These are phyloP conservation scores for Rhynchophorus ferrugineus DNA, from an alignment of 1,140 invertebrate genomes.

Conservation along the genomic window DNA sequence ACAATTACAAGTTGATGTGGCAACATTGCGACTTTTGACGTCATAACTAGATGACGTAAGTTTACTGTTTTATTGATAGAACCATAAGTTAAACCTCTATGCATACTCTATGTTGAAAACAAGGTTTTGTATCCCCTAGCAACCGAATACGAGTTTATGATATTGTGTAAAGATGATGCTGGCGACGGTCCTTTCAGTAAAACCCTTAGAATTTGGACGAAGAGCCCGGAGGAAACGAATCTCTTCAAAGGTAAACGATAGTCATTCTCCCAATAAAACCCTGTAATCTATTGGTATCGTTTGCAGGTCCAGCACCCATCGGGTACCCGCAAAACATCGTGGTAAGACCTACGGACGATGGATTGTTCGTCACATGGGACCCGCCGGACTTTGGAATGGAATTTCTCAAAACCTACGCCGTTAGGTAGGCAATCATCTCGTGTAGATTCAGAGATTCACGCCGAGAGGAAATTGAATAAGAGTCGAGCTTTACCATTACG, in stretches of 20 bases:
- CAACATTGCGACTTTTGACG: too few relatives aligned
- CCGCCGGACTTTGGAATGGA: conserved; percentile 54
- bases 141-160: conserved; percentile 83
- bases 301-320: conserved; percentile 39
- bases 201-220: conserved; percentile 67
- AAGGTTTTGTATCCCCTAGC: too few relatives aligned
- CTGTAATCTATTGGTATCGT: conserved; percentile 8
- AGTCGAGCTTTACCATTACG: too few relatives aligned
- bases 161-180: conserved; percentile 76
- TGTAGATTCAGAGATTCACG: too few relatives aligned
- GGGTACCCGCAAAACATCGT: conserved; percentile 59
- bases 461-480: too few relatives aligned
- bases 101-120: too few relatives aligned
- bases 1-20: too few relatives aligned
- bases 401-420: conserved; percentile 49
- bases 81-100: too few relatives aligned
- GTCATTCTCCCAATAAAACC: too few relatives aligned
- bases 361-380: conserved; percentile 66
- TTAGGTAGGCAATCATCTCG: conserved; percentile 38
- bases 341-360: conserved; percentile 51
- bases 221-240: conserved; percentile 42
- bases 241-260: conserved; percentile 15
- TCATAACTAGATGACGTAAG: too few relatives aligned
- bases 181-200: conserved; percentile 89
- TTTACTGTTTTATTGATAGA: too few relatives aligned